phyloP scores from a whole-genome alignment of 2,797 vertebrate genomes.

The Potorous gilbertii region DNA sequence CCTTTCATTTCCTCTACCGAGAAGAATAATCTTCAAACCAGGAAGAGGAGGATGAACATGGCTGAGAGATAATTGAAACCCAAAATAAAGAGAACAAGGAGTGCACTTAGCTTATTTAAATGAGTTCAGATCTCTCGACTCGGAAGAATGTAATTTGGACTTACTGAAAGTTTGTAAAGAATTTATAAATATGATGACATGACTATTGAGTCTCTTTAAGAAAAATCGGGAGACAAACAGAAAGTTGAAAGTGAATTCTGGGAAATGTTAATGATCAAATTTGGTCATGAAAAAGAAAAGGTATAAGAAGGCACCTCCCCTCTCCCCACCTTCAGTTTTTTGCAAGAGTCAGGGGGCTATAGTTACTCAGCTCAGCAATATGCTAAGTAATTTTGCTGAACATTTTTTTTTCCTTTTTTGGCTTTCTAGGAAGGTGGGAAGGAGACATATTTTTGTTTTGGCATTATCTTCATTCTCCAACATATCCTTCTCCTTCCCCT shows the following conservation, averaged over 20 bases:
- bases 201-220: not conserved
- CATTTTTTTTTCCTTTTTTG: not conserved
- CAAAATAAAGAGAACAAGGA: conserved; percentile 39
- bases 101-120: conserved; percentile 43
- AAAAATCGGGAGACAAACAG: not conserved
- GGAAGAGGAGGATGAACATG: conserved; percentile 44
- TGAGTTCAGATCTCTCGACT: not conserved
- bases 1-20: not conserved
- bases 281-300: not conserved
- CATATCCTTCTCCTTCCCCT: not conserved
- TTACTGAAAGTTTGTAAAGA: not conserved
- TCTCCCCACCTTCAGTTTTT: not conserved
- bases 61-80: conserved; percentile 21
- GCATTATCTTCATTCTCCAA: not conserved
- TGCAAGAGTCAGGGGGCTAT: not conserved
- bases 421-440: not conserved
- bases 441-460: not conserved
- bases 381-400: not conserved
- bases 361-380: not conserved
- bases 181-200: not conserved
- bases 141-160: conserved; percentile 41
- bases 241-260: not conserved
- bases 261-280: not conserved
- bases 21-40: conserved; percentile 50
- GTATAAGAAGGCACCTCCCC: not conserved